Evolutionary conservation across 30 jellyfish, hydroid and myxozoan species (phyloP).

Genomic region (Turritopsis dohrnii): DNA sequence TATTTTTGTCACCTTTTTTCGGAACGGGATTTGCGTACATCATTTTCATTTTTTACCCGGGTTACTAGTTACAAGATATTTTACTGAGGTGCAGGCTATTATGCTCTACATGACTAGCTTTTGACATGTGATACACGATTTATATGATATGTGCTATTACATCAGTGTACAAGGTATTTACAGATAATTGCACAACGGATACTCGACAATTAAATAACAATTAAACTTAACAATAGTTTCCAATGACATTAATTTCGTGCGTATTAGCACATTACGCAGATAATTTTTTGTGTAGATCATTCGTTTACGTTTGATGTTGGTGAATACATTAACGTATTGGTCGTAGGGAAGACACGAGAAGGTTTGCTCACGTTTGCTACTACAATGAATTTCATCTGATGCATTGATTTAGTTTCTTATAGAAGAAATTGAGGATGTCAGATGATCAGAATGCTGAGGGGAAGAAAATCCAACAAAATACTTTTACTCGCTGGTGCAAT

Average conservation of each 20-base stretch:
- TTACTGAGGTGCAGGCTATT: too few relatives aligned
- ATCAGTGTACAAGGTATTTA: too few relatives aligned
- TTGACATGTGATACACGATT: too few relatives aligned
- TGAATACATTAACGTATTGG: background rate
- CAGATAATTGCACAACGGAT: background rate
- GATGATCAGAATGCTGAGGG: conserved; percentile 99
- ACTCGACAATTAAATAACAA: background rate
- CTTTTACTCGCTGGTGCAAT: conserved; percentile 97
- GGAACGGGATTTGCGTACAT: too few relatives aligned
- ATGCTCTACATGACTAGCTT: too few relatives aligned
- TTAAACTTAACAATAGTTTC: too few relatives aligned
- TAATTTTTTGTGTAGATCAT: too few relatives aligned
- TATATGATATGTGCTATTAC: too few relatives aligned
- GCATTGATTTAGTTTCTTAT: conserved; percentile 15
- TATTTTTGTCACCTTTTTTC: too few relatives aligned
- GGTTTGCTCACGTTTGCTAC: background rate
- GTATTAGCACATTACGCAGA: background rate
- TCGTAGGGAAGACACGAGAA: background rate
- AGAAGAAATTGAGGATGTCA: conserved; percentile 62
- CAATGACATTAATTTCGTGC: background rate
- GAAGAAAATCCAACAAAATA: conserved; percentile 92
- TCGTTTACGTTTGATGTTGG: background rate
- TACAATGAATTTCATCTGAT: background rate
- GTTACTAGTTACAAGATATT: too few relatives aligned
- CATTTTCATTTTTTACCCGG: too few relatives aligned